Evolutionary conservation across 2,888 invertebrate species (phyloP).

Genomic region (Craniophora ligustri): DNA sequence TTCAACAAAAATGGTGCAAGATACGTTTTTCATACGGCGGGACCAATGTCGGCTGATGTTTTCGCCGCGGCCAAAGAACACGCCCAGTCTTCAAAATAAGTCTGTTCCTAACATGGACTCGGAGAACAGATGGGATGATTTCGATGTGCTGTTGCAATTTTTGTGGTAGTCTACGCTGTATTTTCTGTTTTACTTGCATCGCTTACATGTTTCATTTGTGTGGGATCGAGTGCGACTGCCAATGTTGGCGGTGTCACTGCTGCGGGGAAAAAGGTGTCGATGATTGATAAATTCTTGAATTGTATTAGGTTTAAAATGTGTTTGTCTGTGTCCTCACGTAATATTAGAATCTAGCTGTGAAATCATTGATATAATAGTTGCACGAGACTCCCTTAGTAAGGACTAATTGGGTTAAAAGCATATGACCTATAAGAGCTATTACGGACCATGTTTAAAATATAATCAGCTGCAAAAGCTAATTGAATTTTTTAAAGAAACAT

Average conservation of each 20-base stretch:
- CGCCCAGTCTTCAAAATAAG: not conserved
- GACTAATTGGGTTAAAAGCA: no score
- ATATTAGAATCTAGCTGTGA: no score
- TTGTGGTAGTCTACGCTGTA: slow-evolving; percentile 62
- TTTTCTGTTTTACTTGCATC: slow-evolving; percentile 41
- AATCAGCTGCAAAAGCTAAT: no score
- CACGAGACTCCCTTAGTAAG: no score
- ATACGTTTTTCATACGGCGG: not conserved
- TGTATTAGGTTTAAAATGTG: not conserved
- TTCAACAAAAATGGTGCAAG: not conserved
- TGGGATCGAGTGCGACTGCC: slow-evolving; percentile 46
- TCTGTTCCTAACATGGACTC: not conserved
- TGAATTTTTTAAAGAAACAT: no score
- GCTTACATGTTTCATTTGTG: slow-evolving; percentile 39
- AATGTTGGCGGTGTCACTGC: slow-evolving; percentile 39
- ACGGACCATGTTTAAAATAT: no score
- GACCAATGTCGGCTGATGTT: not conserved
- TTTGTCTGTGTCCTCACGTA: not conserved
- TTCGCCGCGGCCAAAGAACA: not conserved
- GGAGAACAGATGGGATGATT: not conserved
- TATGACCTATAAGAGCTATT: no score
- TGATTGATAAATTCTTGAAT: slow-evolving; percentile 22
- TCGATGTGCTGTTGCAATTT: slow-evolving; percentile 69
- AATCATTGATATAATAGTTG: no score
- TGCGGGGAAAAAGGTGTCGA: slow-evolving; percentile 14